These are phyloP conservation scores for Sweltsa coloradensis DNA, from an alignment of 1,140 invertebrate genomes.

Conservation along the genomic window DNA sequence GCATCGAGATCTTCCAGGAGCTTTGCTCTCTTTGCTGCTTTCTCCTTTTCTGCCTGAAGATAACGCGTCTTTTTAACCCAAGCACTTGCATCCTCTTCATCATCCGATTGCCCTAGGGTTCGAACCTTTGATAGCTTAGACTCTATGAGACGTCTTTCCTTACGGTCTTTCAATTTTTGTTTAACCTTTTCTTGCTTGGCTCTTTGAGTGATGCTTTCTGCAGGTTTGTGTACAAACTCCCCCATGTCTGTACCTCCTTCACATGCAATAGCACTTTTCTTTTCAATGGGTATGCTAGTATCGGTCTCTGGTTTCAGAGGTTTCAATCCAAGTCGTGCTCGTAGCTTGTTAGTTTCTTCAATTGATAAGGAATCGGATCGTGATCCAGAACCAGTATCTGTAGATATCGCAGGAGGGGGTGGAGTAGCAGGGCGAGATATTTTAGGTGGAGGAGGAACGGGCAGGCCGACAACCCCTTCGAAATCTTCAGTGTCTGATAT, in stretches of 20 bases:
- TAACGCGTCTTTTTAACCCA: slow-evolving; percentile 79
- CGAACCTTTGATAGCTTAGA: slow-evolving; percentile 54
- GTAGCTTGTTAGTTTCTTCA: slow-evolving; percentile 81
- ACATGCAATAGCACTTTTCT: slow-evolving; percentile 24
- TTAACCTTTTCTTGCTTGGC: slow-evolving; percentile 68
- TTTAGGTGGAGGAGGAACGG: slow-evolving; percentile 23
- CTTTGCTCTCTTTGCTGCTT: slow-evolving; percentile 81
- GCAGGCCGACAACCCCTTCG: slow-evolving; percentile 27
- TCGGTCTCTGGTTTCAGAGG: slow-evolving; percentile 61
- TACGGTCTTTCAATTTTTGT: slow-evolving; percentile 60
- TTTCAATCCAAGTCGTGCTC: slow-evolving; percentile 87
- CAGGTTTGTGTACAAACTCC: slow-evolving; percentile 85
- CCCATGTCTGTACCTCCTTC: slow-evolving; percentile 56
- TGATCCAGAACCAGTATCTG: slow-evolving; percentile 1
- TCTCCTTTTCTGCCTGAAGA: slow-evolving; percentile 65
- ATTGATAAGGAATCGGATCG: slow-evolving; percentile 51
- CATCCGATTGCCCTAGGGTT: slow-evolving; percentile 57
- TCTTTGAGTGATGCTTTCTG: slow-evolving; percentile 61
- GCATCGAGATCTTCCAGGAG: slow-evolving; percentile 89
- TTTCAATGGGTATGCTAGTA: slow-evolving; percentile 13
- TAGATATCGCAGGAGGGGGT: slow-evolving; percentile 26
- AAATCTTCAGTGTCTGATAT: slow-evolving; percentile 26
- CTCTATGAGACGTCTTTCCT: slow-evolving; percentile 72
- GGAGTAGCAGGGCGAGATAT: slow-evolving; percentile 23
- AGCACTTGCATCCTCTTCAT: slow-evolving; percentile 44